phyloP scores from a whole-genome alignment of 64 coral and sea anemone species.

The Porites australiensis region DNA sequence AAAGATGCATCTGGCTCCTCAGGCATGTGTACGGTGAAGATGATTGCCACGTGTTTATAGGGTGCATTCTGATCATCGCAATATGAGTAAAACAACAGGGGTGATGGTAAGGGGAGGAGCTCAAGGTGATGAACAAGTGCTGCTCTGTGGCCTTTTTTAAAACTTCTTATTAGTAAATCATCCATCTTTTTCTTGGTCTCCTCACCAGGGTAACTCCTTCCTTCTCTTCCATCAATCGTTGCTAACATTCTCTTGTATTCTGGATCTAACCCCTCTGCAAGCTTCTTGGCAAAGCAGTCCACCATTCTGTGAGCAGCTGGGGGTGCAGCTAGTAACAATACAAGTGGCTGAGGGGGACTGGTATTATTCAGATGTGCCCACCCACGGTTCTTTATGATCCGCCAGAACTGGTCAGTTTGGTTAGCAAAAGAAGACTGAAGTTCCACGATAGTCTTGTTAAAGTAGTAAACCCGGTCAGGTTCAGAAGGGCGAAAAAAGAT shows the following conservation, averaged over 20 bases:
- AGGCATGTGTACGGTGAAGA: constrained; percentile 91
- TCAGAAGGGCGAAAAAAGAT: no score
- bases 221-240: constrained; percentile 39
- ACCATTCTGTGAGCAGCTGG: constrained; percentile 45
- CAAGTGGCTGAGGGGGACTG: constrained; percentile 65
- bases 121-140: constrained; percentile 76
- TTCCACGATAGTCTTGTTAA: no score
- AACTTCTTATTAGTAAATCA: constrained; percentile 17
- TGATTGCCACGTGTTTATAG: constrained; percentile 60
- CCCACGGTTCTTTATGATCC: constrained; percentile 62
- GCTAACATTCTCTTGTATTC: not conserved
- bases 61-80: constrained; percentile 88
- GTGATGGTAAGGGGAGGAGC: constrained; percentile 79
- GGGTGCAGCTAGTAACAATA: constrained; percentile 70
- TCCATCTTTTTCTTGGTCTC: constrained; percentile 61
- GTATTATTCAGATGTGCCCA: constrained; percentile 51
- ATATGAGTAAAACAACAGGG: constrained; percentile 75
- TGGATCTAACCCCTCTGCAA: constrained; percentile 63
- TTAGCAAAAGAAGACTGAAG: constrained; percentile 50
- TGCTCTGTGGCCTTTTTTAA: constrained; percentile 36
- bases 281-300: constrained; percentile 78
- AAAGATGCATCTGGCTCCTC: constrained; percentile 61
- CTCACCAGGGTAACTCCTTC: not conserved
- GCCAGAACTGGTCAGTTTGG: constrained; percentile 72
- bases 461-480: no score